Conservation (phyloP, 2,113 vertebrate species). For the Nicator chloris region DNA sequence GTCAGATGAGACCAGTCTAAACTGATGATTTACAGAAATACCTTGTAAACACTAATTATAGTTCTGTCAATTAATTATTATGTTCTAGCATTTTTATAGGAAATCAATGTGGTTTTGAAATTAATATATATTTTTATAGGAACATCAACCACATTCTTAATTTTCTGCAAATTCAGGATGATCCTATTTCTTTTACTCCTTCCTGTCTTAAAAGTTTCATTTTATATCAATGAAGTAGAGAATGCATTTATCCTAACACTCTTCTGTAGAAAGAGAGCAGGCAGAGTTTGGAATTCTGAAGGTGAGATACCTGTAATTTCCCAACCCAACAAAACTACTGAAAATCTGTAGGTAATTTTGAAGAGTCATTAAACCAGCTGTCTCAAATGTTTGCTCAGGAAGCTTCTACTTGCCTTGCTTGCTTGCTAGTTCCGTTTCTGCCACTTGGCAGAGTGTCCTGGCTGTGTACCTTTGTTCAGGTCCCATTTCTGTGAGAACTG, state of each 20-base stretch:
- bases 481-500: accelerated
- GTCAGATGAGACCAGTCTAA: background rate
- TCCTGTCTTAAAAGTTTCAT: background rate
- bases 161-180: background rate
- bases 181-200: background rate
- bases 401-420: background rate
- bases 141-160: accelerated
- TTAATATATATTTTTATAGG: background rate
- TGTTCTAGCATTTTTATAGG: background rate
- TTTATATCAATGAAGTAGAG: background rate
- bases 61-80: too few species aligned
- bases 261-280: background rate
- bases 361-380: background rate
- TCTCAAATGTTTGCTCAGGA: background rate
- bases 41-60: background rate
- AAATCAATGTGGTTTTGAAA: background rate
- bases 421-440: accelerated
- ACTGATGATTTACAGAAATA: background rate
- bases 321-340: background rate
- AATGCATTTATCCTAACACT: background rate
- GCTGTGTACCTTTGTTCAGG: background rate
- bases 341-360: too few species aligned
- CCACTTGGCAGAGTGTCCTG: background rate
- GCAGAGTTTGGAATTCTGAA: background rate
- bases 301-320: background rate